Evolutionary conservation across 2,797 vertebrate genomes (phyloP), one percentile per base, ranked within the genome.

Genomic region (Tapirus indicus): DNA sequence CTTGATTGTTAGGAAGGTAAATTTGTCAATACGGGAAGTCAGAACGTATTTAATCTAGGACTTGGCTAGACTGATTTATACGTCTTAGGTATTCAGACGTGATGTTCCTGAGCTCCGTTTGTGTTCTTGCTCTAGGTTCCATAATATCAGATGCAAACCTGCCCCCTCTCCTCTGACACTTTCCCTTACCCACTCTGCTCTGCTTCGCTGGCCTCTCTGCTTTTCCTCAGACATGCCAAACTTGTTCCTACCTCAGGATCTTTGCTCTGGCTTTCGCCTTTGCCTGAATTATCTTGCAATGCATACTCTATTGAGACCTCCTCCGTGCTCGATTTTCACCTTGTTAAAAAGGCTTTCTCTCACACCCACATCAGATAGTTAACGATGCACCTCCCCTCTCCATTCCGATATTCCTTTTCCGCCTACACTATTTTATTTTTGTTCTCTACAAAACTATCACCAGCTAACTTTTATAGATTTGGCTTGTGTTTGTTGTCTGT

Each of bases 331-430:
- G 54, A 18, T 29, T 54, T 17, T 69, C 13, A 83, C 18, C 20
- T 52, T 72, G 25, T 66, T 75, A 49, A 29, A 29, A 35, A 60
- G 21, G 27, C 17, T 38, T 71, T 49, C 5, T 21, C 6, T 79
- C 9, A 87, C 9, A 21, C 4, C 3, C 0, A 0, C 35, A 27
- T 6, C 20, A 49, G 13, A 38, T 2, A 47, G 66, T 38, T 7
- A 66, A 25, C 47, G 38, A 25, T 47, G 3, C 23, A 25, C 5
- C 18, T 56, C 56, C 7, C 10, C 35, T 56, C 17, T 60, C 85
- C 9, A 25, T 32, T 60, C 54, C 9, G 8, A 1, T 20, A 2
- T 47, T 58, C 25, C 27, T 13, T 38, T 87, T 18, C 14, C 1
- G 16, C 3, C 10, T 68, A 17, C 35, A 12, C 27, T 32, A 6